phyloP scores from a whole-genome alignment of 2,113 vertebrate species.

The Cichladusa arquata region DNA sequence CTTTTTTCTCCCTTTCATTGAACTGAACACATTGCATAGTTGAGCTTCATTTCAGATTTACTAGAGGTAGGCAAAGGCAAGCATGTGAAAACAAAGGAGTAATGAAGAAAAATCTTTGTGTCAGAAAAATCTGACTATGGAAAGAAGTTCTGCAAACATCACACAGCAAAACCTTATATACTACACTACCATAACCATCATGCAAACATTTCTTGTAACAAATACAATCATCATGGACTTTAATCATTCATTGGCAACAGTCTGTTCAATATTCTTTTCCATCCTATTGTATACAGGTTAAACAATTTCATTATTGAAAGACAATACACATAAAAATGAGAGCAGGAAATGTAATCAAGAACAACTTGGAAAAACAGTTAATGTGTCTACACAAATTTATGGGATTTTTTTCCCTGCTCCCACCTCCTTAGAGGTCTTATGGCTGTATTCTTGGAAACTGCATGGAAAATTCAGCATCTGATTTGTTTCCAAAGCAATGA shows the following conservation, averaged over 20 bases:
- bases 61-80: background rate
- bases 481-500: background rate
- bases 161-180: background rate
- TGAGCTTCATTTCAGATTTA: background rate
- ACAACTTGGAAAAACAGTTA: background rate
- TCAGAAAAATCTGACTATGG: background rate
- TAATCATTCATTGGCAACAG: background rate
- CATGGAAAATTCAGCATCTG: background rate
- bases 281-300: background rate
- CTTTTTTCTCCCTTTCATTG: background rate
- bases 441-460: background rate
- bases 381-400: background rate
- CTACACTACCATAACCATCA: background rate
- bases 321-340: background rate
- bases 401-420: background rate
- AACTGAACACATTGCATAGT: background rate
- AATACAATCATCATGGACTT: background rate
- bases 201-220: background rate
- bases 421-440: background rate
- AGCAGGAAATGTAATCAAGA: background rate
- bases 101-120: background rate
- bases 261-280: background rate
- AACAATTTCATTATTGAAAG: background rate
- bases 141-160: background rate
- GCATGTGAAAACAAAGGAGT: background rate